Percentiles rank a stretch among this genome's conserved stretches.
phyloP scores from a whole-genome alignment of 2,113 vertebrate species.

The Sporophila hypoxantha region DNA sequence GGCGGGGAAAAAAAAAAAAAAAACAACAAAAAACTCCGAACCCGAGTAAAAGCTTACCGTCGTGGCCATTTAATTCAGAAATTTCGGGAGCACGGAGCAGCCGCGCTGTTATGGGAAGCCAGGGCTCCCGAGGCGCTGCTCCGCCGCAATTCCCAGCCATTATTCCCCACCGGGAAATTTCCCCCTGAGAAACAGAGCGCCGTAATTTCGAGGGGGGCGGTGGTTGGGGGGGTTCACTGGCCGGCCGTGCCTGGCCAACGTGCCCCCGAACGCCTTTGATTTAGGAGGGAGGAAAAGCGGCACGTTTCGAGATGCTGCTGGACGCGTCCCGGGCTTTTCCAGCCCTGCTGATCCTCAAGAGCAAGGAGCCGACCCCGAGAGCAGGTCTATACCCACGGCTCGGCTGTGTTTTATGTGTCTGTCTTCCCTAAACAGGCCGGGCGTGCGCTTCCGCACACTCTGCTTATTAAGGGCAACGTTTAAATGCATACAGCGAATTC shows the following conservation, averaged over 20 bases:
- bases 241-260: not conserved
- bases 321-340: not conserved
- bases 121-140: not conserved
- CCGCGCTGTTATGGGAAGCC: not conserved
- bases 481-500: constrained; percentile 48
- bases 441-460: constrained; percentile 45
- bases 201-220: not conserved
- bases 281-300: not conserved
- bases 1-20: too few relatives aligned
- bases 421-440: constrained; percentile 42
- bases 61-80: not conserved
- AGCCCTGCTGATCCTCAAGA: not conserved
- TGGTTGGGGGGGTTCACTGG: not conserved
- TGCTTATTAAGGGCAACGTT: constrained; percentile 52
- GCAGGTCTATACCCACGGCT: constrained; percentile 30
- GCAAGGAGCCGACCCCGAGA: not conserved
- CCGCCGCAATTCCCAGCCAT: not conserved
- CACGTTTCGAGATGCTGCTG: not conserved
- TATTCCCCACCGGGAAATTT: not conserved
- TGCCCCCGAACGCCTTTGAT: not conserved
- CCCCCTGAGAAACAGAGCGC: not conserved
- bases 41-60: constrained; percentile 13
- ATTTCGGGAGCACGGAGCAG: not conserved
- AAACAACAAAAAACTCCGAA: not conserved
- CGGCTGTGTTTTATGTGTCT: constrained; percentile 30